Evolutionary conservation across 2,113 vertebrate species (phyloP), one percentile per base, ranked within the genome.

Genomic region (Jacana jacana): DNA sequence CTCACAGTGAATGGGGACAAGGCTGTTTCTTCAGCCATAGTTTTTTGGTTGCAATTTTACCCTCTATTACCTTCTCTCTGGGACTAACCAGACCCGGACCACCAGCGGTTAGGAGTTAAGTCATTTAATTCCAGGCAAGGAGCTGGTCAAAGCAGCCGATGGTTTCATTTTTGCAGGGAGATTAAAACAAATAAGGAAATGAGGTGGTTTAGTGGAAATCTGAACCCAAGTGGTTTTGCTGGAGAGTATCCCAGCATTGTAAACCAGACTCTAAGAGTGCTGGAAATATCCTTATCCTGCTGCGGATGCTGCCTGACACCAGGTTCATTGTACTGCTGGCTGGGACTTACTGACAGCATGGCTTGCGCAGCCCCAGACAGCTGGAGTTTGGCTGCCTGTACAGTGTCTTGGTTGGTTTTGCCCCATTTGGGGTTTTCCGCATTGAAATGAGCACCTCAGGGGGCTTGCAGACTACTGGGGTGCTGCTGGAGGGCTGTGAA

Each of bases 101-200:
- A 88, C 40, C 58, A 49, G 44, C 71, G 49, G 63, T 73, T 42
- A 86, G 35, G 44, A 86, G 37, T 24, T 9, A 78, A 78, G 39
- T 49, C 0, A 63, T 52, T 85, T 81, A 72, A 82, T 61, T 81
- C 63, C 44, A 85, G 52, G 28, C 70, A 94, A 65, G 42, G 18
- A 93, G 48, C 61, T 75, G 9, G 83, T 94, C 78, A 93, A 84
- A 95, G 52, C 69, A 93, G 65, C 12, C 3, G 6, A 57, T 37
- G 24, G 44, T 76, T 93, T 89, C 31, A 22, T 64, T 93, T 94
- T 81, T 82, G 49, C 63, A 69, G 7, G 48, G 58, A 96, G 52
- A 89, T 89, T 87, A 89, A 77, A 82, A 82, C 52, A 79, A 92
- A 76, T 33, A 52, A 73, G 89, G 85, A 95, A 92, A 91, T 61